Evolutionary conservation across 2,797 vertebrate genomes (phyloP).

Genomic region (Paedocypris micromegethes): DNA sequence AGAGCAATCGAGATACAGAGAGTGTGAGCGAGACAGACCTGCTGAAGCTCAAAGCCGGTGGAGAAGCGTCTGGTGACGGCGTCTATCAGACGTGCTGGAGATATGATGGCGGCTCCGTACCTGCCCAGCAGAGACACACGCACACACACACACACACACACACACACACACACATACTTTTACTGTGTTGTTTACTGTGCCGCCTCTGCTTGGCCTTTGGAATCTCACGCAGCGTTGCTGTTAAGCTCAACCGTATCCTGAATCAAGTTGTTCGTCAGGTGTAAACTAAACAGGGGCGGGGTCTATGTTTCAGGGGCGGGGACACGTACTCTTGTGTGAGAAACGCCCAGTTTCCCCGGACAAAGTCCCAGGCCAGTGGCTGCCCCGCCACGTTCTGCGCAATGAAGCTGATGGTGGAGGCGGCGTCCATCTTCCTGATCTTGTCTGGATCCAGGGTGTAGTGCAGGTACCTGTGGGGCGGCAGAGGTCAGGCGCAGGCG

Average conservation of each 20-base stretch:
- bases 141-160: background rate
- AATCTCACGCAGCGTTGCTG: no score
- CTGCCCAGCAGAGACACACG: conserved; percentile 58
- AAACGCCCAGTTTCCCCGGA: conserved; percentile 74
- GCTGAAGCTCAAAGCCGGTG: conserved; percentile 71
- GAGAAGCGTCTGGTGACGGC: conserved; percentile 75
- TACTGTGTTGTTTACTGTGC: no score
- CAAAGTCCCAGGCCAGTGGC: conserved; percentile 82
- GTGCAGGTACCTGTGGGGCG: conserved; percentile 74
- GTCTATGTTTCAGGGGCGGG: no score
- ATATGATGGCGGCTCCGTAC: conserved; percentile 61
- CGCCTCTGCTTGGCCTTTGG: no score
- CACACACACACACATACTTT: no score
- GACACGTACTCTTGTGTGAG: conserved; percentile 72
- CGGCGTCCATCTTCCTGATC: conserved; percentile 77
- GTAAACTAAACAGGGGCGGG: no score
- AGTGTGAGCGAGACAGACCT: conserved; percentile 70
- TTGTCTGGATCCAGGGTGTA: conserved; percentile 73
- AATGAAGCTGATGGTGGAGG: conserved; percentile 68
- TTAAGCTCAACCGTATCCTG: no score
- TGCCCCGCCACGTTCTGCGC: conserved; percentile 76
- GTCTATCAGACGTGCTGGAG: conserved; percentile 65
- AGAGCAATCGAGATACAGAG: background rate
- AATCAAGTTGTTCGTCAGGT: no score
- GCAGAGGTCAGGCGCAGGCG: background rate